phyloP scores from a whole-genome alignment of 2,888 invertebrate genomes.

The Syritta pipiens region DNA sequence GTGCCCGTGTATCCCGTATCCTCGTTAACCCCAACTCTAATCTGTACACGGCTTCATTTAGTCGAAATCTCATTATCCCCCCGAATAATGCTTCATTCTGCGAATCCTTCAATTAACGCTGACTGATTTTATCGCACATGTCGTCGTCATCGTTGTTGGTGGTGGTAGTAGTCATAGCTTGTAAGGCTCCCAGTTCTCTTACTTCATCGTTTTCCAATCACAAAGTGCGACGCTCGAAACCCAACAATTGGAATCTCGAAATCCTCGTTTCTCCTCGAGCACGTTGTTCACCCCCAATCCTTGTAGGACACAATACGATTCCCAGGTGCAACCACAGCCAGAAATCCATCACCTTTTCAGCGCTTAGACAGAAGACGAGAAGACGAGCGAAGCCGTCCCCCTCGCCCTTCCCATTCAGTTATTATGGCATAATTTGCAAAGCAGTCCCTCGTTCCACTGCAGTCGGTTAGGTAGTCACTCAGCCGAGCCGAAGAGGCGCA shows the following conservation, averaged over 20 bases:
- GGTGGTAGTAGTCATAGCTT: not conserved
- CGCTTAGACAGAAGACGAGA: conserved; percentile 1
- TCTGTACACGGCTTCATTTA: conserved; percentile 14
- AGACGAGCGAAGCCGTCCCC: too few relatives aligned
- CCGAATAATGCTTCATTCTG: conserved; percentile 43
- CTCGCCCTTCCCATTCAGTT: too few relatives aligned
- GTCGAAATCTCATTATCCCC: conserved; percentile 51
- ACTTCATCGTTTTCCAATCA: conserved; percentile 48
- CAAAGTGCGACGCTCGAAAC: conserved; percentile 18
- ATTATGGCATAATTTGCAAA: conserved; percentile 61
- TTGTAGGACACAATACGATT: conserved; percentile 38
- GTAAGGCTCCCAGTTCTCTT: conserved; percentile 22
- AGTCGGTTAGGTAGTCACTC: conserved; percentile 62
- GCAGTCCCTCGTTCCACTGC: conserved; percentile 50
- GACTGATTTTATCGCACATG: conserved; percentile 18
- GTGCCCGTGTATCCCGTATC: too few relatives aligned
- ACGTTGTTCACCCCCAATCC: not conserved
- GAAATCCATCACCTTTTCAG: conserved; percentile 57
- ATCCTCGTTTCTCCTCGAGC: conserved; percentile 1
- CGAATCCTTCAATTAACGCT: conserved; percentile 39
- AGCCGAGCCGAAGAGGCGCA: not conserved
- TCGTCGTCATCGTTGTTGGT: conserved; percentile 3
- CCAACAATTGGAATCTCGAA: conserved; percentile 15
- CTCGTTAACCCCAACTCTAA: conserved; percentile 19
- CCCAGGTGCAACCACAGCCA: conserved; percentile 32